Conservation (phyloP, 2,113 vertebrate genomes). For the Bagarius yarrelli region DNA sequence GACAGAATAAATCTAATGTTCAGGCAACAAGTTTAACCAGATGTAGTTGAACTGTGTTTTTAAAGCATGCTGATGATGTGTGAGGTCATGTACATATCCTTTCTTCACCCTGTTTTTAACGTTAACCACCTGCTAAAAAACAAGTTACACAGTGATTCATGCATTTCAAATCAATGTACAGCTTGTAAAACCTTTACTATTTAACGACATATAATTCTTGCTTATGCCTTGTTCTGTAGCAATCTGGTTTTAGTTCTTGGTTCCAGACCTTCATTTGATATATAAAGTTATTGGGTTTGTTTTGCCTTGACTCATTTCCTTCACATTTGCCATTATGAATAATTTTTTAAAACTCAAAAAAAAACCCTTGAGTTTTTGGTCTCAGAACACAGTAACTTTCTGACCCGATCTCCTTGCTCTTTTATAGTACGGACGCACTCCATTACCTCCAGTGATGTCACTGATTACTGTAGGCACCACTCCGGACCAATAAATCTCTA, state of each 20-base stretch:
- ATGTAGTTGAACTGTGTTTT: background rate
- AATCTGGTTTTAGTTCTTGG: background rate
- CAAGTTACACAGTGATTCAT: background rate
- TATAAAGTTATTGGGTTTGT: background rate
- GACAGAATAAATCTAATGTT: background rate
- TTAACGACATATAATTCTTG: background rate
- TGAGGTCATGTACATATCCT: background rate
- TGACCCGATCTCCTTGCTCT: conserved; percentile 8
- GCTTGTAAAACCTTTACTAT: conserved; percentile 1
- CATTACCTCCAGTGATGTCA: conserved; percentile 44
- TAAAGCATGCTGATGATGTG: background rate
- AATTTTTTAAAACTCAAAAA: conserved; percentile 3
- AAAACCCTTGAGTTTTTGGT: background rate
- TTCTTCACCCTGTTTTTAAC: background rate
- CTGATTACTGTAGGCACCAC: conserved; percentile 23
- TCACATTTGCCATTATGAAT: background rate
- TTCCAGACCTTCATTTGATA: background rate
- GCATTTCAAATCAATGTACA: background rate
- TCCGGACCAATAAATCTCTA: conserved; percentile 28
- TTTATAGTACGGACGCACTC: conserved; percentile 22
- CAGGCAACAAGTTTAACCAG: background rate
- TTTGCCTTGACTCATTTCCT: background rate
- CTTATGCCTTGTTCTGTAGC: background rate
- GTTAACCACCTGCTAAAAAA: background rate
- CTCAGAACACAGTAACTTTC: background rate